phyloP scores from a whole-genome alignment of 35 echinoderm and acorn worm species.

The Amphiura filiformis region DNA sequence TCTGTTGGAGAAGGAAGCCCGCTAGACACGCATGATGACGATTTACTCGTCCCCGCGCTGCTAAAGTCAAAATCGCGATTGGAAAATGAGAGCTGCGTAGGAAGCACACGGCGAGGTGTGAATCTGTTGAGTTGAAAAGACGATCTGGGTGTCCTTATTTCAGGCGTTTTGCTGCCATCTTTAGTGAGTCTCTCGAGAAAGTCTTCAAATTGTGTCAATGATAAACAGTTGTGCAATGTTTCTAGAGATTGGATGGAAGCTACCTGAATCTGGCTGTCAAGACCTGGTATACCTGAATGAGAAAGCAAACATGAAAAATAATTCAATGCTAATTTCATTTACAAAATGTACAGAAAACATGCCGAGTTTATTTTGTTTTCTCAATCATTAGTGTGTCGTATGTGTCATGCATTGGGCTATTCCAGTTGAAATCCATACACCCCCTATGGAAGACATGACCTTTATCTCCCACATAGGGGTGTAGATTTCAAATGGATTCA shows the following conservation, averaged over 20 bases:
- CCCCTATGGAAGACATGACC: too few relatives aligned
- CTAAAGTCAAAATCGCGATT: conserved; percentile 31
- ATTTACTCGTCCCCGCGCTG: conserved; percentile 75
- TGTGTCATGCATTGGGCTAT: too few relatives aligned
- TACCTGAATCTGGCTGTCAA: conserved; percentile 84
- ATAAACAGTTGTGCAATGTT: conserved; percentile 91
- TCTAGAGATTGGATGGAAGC: conserved; percentile 87
- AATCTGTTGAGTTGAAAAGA: conserved; percentile 51
- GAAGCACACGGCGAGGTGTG: conserved; percentile 68
- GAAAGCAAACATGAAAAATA: not conserved
- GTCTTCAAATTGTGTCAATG: conserved; percentile 87
- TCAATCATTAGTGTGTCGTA: too few relatives aligned
- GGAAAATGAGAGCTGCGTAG: conserved; percentile 12
- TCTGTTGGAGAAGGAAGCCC: conserved; percentile 83
- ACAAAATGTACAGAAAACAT: too few relatives aligned
- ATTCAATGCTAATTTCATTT: too few relatives aligned
- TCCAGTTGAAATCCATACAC: too few relatives aligned
- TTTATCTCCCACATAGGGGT: too few relatives aligned
- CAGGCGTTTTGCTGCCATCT: conserved; percentile 40
- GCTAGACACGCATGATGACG: conserved; percentile 85
- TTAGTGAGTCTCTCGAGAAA: conserved; percentile 76
- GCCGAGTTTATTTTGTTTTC: too few relatives aligned
- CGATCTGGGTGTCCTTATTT: conserved; percentile 24
- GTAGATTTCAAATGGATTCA: too few relatives aligned
- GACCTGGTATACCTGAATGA: conserved; percentile 43